These are phyloP conservation scores for Ernsta delagoae DNA, from an alignment of 2,888 invertebrate species.

Conservation along the genomic window DNA sequence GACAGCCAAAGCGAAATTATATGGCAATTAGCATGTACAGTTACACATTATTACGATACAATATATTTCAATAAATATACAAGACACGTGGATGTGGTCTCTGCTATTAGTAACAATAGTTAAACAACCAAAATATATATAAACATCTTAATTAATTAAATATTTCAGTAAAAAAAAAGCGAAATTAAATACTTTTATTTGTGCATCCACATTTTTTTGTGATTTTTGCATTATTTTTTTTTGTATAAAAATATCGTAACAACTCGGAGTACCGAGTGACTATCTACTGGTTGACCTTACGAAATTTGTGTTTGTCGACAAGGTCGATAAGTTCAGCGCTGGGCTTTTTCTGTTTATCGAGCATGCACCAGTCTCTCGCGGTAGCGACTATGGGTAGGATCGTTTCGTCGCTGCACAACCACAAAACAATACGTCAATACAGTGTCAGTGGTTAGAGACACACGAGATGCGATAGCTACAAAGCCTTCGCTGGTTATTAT, in stretches of 20 bases:
- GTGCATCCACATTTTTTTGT: constrained; percentile 79
- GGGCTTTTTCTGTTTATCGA: constrained; percentile 59
- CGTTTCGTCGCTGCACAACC: constrained; percentile 76
- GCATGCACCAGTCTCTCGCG: constrained; percentile 77
- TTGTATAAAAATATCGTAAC: constrained; percentile 73
- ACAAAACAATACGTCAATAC: constrained; percentile 56
- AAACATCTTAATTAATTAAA: constrained; percentile 70
- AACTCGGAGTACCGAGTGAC: constrained; percentile 48
- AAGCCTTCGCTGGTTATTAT: neutral
- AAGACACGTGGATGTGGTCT: constrained; percentile 53
- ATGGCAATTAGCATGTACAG: constrained; percentile 66
- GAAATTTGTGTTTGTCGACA: constrained; percentile 60
- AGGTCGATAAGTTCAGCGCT: constrained; percentile 65
- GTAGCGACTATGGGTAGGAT: constrained; percentile 77
- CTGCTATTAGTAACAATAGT: constrained; percentile 60
- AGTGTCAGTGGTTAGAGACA: constrained; percentile 10
- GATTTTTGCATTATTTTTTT: constrained; percentile 63
- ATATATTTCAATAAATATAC: constrained; percentile 52
- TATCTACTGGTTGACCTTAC: constrained; percentile 62
- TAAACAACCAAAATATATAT: constrained; percentile 80
- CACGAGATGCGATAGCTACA: constrained; percentile 14
- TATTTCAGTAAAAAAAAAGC: constrained; percentile 63
- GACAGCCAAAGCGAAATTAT: constrained; percentile 82
- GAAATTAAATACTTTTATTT: constrained; percentile 73
- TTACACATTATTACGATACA: constrained; percentile 34